Base-by-base conservation (phyloP, 2,797 vertebrate species). In the Lagocephalus sceleratus region DNA sequence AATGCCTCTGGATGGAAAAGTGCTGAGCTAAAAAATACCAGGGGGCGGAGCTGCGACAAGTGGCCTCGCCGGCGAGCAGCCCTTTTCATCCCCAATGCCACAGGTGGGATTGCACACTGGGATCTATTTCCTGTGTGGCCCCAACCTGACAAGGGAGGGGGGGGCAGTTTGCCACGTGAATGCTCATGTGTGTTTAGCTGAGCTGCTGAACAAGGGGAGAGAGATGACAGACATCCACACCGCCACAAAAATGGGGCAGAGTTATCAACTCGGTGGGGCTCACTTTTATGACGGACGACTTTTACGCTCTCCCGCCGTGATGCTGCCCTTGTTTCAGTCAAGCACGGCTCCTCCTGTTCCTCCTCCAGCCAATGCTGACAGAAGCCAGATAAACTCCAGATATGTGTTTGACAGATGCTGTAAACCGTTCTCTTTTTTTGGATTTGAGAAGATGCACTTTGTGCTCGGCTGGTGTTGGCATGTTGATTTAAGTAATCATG, bases 1-100 rank as follows among this genome's bases (percentile, higher is more conserved):
- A 67, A 60, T 80, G 67, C 58, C 65, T 74, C 29, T 73, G 63
- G 66, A 81, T 46, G 47, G 65, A 85, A 79, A 88, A 86, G 55
- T 81, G 71, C 76, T 80, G 80, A 83, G 79, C 64, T 71, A 22
- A 72, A 81, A n/a, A 71, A 58, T 66, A 40, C 35, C 29, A 48
- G 49, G n/a, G 49, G 23, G 19, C 32, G 40, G 63, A 11, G 43
- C 19, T 55, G 52, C 40, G 62, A 57, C 50, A 17, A 66, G 60
- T 29, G 49, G 66, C 50, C 47, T 22, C 11, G 46, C 43, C 65
- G 66, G 59, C 53, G 60, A 60, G 61, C 47, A 44, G 45, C 44
- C 45, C 72, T 80, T 79, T 78, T 85, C 79, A 80, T 65, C 61
- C 66, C 39, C 17, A 6, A 48, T 51, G 57, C 57, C 22, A 50